Evolutionary conservation across 2,113 vertebrate genomes (phyloP), one percentile per base, ranked within the genome.

Genomic region (Isichthys henryi): DNA sequence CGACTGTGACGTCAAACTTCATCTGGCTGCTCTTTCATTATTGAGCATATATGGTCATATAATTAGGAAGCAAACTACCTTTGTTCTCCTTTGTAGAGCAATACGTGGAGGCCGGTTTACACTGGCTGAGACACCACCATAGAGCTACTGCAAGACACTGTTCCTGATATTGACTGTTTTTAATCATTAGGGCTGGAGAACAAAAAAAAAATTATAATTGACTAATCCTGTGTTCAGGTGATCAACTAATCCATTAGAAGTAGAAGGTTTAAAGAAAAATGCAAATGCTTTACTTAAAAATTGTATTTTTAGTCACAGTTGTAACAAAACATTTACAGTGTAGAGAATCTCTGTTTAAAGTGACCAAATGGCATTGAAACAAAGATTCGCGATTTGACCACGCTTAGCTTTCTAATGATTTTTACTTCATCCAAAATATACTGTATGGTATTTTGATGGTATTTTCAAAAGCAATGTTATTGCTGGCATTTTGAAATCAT

Each of bases 1-100:
- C 21, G 17, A 21, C 31, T 3, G 23, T 53, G 49, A 56, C 27
- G n/a, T 35, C 31, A 87, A 31, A 87, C 15, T 85, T 5, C 90
- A 92, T 56, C 86, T 91, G 89, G 11, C 84, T 56, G 86, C 58
- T 91, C 50, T 80, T 70, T 70, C n/a, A 70, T 70, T 88, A 83
- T 74, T 48, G 74, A 43, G 35, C 39, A 43, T 80, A 80, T 80
- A 19, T 43, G 74, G 2, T 80, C 17, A 43, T 77, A 39, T 19
- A 17, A 80, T 17, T 19, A 43, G 70, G 13, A 77, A 77, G 4
- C 31, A 77, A 77, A 77, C 70, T 77, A 39, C 15, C 39, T 23
- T 77, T 31, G 70, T 39, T 80, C 31, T 35, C 66, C 66, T 7
- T 35, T 80, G 35, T 39, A 43, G 35, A 35, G 31, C 19, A 39